Percentiles rank a stretch among this genome's conserved stretches.
Conservation (phyloP, 2,888 invertebrate genomes). For the Octodonta nipae region DNA sequence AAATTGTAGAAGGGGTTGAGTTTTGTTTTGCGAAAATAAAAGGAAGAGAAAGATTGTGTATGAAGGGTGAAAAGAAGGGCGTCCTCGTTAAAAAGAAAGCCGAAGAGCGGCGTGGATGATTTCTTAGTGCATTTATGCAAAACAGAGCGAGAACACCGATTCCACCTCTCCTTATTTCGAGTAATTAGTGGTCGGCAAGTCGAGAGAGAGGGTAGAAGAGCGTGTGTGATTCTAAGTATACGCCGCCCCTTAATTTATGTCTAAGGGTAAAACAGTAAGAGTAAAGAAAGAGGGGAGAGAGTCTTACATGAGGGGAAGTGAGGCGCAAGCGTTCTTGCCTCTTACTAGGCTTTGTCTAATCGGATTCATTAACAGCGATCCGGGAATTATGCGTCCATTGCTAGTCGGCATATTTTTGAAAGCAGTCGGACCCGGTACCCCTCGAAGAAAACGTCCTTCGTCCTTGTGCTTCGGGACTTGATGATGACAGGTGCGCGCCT, state of each 20-base stretch:
- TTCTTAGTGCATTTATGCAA: conserved; percentile 36
- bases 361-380: conserved; percentile 47
- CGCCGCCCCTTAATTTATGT: conserved; percentile 39
- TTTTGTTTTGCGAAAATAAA: no score
- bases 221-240: conserved; percentile 38
- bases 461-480: conserved; percentile 12
- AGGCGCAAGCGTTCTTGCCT: conserved; percentile 37
- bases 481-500: conserved; percentile 25
- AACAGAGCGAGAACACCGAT: conserved; percentile 25
- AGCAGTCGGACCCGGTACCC: conserved; percentile 36
- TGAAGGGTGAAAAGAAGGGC: conserved; percentile 27
- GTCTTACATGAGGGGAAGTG: conserved; percentile 26
- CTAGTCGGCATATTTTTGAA: conserved; percentile 41
- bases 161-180: conserved; percentile 25
- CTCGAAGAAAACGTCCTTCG: conserved; percentile 28
- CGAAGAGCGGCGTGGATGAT: conserved; percentile 23
- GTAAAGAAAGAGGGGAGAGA: conserved; percentile 29
- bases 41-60: conserved; percentile 21
- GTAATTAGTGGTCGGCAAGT: conserved; percentile 37
- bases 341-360: conserved; percentile 41
- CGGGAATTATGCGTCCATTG: conserved; percentile 43
- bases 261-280: conserved; percentile 39
- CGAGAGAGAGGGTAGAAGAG: conserved; percentile 27
- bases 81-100: conserved; percentile 28
- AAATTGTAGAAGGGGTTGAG: no score